Evolutionary conservation across 2,888 invertebrate genomes (phyloP).

Genomic region (Pherbina coryleti): DNA sequence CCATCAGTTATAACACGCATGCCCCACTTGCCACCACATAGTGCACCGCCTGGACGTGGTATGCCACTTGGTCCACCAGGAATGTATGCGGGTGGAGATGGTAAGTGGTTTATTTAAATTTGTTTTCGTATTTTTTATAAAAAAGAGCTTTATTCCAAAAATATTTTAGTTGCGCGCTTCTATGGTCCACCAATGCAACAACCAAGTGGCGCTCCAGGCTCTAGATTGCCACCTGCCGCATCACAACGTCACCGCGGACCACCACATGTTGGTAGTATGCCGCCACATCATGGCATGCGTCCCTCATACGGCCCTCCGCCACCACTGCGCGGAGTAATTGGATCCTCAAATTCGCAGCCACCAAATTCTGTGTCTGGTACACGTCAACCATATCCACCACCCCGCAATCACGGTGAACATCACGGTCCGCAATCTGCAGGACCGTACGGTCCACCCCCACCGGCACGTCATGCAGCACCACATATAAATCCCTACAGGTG

Average conservation of each 20-base stretch:
- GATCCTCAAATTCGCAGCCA: slow-evolving; percentile 47
- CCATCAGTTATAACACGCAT: slow-evolving; percentile 76
- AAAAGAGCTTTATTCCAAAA: neutral
- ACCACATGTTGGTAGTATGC: slow-evolving; percentile 50
- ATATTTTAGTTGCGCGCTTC: slow-evolving; percentile 56
- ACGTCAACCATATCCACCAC: slow-evolving; percentile 49
- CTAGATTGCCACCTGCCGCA: slow-evolving; percentile 35
- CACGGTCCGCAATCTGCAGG: slow-evolving; percentile 50
- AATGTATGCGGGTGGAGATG: slow-evolving; percentile 55
- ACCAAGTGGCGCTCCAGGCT: slow-evolving; percentile 41
- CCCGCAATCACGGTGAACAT: slow-evolving; percentile 56
- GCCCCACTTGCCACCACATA: slow-evolving; percentile 62
- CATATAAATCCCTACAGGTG: slow-evolving; percentile 67
- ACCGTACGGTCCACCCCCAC: slow-evolving; percentile 57
- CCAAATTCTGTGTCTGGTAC: slow-evolving; percentile 45
- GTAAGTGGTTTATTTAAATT: slow-evolving; percentile 45
- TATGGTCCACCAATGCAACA: slow-evolving; percentile 56
- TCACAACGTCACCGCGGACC: slow-evolving; percentile 54
- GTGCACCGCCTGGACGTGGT: slow-evolving; percentile 48
- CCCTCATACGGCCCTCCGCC: slow-evolving; percentile 68
- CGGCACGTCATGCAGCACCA: slow-evolving; percentile 63
- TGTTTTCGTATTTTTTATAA: neutral
- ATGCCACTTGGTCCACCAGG: slow-evolving; percentile 45
- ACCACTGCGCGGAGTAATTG: slow-evolving; percentile 58
- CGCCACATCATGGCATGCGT: slow-evolving; percentile 57